Evolutionary conservation across 2,797 vertebrate genomes (phyloP).

Genomic region (Melanotaenia maccullochi): DNA sequence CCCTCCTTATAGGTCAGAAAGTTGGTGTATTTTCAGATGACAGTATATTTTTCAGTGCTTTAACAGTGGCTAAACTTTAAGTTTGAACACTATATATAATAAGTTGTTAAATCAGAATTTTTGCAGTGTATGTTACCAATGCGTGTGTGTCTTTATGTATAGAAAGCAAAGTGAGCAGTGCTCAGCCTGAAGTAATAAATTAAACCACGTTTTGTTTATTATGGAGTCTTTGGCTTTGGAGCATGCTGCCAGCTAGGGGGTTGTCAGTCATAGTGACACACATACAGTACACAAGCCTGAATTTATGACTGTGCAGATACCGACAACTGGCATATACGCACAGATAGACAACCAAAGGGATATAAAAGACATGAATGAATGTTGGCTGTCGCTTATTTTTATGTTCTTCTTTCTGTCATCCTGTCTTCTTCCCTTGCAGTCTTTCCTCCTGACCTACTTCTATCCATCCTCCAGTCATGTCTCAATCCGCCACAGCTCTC

Average conservation of each 20-base stretch:
- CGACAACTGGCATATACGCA: slow-evolving; percentile 15
- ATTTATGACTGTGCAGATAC: neutral
- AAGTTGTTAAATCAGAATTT: slow-evolving; percentile 10
- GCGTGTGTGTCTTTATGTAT: slow-evolving; percentile 36
- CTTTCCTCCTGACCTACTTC: slow-evolving; percentile 81
- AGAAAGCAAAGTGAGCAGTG: slow-evolving; percentile 53
- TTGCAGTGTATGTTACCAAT: slow-evolving; percentile 24
- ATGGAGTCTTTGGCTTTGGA: slow-evolving; percentile 70
- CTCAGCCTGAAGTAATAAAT: slow-evolving; percentile 70
- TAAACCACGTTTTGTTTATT: slow-evolving; percentile 75
- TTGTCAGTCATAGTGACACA: slow-evolving; percentile 76
- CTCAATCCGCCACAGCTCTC: slow-evolving; percentile 26
- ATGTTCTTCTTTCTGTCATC: slow-evolving; percentile 46
- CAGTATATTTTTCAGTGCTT: neutral
- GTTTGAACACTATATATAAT: slow-evolving; percentile 2
- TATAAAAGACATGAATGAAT: slow-evolving; percentile 19
- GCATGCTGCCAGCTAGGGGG: slow-evolving; percentile 59
- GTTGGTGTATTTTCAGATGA: neutral
- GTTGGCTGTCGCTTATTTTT: slow-evolving; percentile 35
- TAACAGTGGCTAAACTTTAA: neutral
- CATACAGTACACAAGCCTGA: slow-evolving; percentile 13
- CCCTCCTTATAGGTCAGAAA: neutral
- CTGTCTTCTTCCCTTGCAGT: slow-evolving; percentile 37
- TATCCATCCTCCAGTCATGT: slow-evolving; percentile 69
- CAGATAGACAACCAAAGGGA: slow-evolving; percentile 13